These are phyloP conservation scores for Drosophila vallismaia DNA, from an alignment of 2,888 invertebrate species.

Conservation along the genomic window DNA sequence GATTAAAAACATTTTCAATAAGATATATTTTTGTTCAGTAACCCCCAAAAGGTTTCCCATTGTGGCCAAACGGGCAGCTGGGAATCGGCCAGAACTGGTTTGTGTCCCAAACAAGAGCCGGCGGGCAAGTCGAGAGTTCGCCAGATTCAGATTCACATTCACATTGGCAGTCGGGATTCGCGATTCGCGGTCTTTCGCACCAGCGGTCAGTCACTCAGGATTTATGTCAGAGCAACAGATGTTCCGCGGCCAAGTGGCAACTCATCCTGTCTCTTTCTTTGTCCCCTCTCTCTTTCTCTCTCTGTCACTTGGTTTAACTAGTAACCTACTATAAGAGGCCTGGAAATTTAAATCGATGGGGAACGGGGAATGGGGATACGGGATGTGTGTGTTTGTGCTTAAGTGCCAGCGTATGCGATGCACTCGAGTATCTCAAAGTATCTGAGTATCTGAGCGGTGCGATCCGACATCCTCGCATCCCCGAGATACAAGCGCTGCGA, in stretches of 20 bases:
- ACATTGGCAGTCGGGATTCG: background rate
- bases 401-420: constrained; percentile 71
- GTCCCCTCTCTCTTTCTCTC: constrained; percentile 31
- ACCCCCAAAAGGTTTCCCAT: constrained; percentile 29
- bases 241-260: constrained; percentile 65
- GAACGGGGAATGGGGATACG: background rate
- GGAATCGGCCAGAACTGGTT: constrained; percentile 46
- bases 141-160: constrained; percentile 13
- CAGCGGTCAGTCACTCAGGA: constrained; percentile 80
- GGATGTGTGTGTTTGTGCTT: constrained; percentile 45
- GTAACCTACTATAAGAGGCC: constrained; percentile 66
- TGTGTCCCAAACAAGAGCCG: constrained; percentile 43
- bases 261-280: constrained; percentile 36
- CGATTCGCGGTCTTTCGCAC: constrained; percentile 74
- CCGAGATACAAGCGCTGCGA: constrained; percentile 36
- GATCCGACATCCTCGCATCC: constrained; percentile 59
- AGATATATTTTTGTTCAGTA: background rate
- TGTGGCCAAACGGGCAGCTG: constrained; percentile 39
- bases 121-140: constrained; percentile 55
- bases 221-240: constrained; percentile 80
- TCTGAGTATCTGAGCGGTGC: constrained; percentile 32
- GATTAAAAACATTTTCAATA: no score
- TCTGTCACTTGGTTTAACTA: constrained; percentile 50
- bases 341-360: constrained; percentile 3
- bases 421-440: constrained; percentile 52